Evolutionary conservation across 2,888 invertebrate species (phyloP).

Genomic region (Noctua comes): DNA sequence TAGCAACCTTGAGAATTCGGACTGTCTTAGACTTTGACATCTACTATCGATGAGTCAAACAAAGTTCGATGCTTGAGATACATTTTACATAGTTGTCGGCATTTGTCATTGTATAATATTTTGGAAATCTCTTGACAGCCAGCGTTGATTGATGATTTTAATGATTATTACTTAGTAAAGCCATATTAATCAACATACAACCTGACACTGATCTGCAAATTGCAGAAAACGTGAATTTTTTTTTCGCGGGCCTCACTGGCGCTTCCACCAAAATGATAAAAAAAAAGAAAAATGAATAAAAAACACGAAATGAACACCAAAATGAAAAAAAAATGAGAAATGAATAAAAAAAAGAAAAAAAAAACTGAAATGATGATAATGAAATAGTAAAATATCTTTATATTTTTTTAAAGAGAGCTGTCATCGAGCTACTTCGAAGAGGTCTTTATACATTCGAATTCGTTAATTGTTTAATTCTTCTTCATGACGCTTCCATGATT

Average conservation of each 20-base stretch:
- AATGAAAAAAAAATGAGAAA: too few relatives aligned
- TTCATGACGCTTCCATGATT: neutral
- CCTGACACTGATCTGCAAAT: too few relatives aligned
- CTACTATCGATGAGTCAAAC: neutral
- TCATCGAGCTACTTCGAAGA: neutral
- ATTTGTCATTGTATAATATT: neutral
- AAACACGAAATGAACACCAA: too few relatives aligned
- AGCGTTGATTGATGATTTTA: too few relatives aligned
- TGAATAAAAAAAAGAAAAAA: too few relatives aligned
- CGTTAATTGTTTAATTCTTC: neutral
- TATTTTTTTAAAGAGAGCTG: neutral
- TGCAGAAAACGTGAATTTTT: too few relatives aligned
- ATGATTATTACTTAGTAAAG: too few relatives aligned
- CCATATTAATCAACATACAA: too few relatives aligned
- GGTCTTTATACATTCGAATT: neutral
- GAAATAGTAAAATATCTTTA: neutral
- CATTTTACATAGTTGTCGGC: neutral
- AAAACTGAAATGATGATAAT: too few relatives aligned
- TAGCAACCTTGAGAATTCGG: neutral
- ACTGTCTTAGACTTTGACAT: constrained; percentile 16
- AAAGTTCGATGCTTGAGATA: neutral
- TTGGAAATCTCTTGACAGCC: neutral
- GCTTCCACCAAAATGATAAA: too few relatives aligned
- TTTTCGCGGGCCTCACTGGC: too few relatives aligned
- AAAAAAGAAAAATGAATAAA: too few relatives aligned